A percentile compares a stretch with the other conserved stretches of the same genome.
Evolutionary conservation across 2,797 vertebrate genomes (phyloP).

Genomic region (Gastrophryne carolinensis): DNA sequence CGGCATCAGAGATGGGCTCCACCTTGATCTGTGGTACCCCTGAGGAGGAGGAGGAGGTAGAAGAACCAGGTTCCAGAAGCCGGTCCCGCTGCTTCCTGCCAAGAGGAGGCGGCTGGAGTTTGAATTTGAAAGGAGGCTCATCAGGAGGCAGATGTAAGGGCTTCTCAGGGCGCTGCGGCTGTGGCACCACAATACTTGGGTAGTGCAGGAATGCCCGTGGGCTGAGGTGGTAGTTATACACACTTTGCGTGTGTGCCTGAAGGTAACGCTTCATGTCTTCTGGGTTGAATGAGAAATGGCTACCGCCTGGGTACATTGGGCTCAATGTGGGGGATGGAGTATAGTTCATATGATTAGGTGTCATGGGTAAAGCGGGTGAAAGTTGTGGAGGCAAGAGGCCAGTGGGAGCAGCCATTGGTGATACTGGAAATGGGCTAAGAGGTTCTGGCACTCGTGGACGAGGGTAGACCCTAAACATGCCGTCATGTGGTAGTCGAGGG

Average conservation of each 20-base stretch:
- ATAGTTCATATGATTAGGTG: slow-evolving; percentile 85
- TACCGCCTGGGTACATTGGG: slow-evolving; percentile 81
- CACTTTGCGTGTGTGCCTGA: slow-evolving; percentile 89
- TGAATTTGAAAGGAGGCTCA: slow-evolving; percentile 84
- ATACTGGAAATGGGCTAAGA: slow-evolving; percentile 87
- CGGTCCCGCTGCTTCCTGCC: slow-evolving; percentile 81
- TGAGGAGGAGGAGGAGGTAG: slow-evolving; percentile 67
- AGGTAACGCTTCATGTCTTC: slow-evolving; percentile 95
- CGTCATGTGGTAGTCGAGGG: slow-evolving; percentile 75
- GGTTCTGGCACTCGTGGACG: slow-evolving; percentile 69
- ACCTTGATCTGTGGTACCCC: slow-evolving; percentile 77
- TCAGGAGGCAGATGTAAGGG: slow-evolving; percentile 64
- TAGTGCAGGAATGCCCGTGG: slow-evolving; percentile 89
- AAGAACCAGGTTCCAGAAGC: slow-evolving; percentile 68
- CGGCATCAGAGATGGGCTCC: slow-evolving; percentile 81
- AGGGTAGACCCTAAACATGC: slow-evolving; percentile 80
- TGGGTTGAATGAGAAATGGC: slow-evolving; percentile 89
- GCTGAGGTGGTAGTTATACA: slow-evolving; percentile 92
- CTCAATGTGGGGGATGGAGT: slow-evolving; percentile 85
- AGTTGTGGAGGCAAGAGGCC: slow-evolving; percentile 79
- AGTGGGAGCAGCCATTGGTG: slow-evolving; percentile 78
- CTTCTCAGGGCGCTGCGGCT: slow-evolving; percentile 79
- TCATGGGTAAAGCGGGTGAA: slow-evolving; percentile 86
- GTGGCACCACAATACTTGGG: slow-evolving; percentile 84
- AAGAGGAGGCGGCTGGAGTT: slow-evolving; percentile 85